These are phyloP conservation scores for Podotricha telesiphe DNA, from an alignment of 2,888 invertebrate genomes.

Conservation along the genomic window DNA sequence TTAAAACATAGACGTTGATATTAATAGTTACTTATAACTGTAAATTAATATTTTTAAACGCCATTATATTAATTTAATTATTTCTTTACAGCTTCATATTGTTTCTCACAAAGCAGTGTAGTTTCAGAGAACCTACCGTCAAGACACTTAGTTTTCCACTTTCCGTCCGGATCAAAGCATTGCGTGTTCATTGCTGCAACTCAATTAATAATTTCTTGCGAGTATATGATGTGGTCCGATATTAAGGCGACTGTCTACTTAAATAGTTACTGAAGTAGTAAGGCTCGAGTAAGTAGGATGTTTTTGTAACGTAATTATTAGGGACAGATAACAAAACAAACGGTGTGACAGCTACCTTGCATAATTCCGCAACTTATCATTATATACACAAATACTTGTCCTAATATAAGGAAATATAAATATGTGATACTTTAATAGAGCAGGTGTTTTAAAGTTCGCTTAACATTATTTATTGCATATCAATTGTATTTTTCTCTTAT, in stretches of 20 bases:
- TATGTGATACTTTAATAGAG: neutral
- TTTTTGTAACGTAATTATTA: no score
- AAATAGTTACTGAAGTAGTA: neutral
- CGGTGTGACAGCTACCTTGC: constrained; percentile 9
- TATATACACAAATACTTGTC: constrained; percentile 4
- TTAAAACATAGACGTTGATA: neutral
- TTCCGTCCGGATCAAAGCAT: no score
- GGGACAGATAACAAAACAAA: constrained; percentile 24
- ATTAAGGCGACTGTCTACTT: neutral
- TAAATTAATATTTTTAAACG: no score
- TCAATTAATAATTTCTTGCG: no score
- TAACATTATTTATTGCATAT: neutral
- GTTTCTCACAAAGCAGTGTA: no score
- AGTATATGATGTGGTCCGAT: neutral
- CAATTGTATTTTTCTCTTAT: no score
- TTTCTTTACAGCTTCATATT: no score
- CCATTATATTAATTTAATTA: no score
- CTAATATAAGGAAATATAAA: neutral
- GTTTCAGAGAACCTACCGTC: no score
- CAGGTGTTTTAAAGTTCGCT: neutral
- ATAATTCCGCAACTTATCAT: constrained; percentile 22
- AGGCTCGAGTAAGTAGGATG: neutral
- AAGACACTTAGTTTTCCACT: no score
- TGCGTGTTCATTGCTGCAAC: no score
- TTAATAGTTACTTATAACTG: no score